Base-by-base conservation (phyloP, 1,140 invertebrate genomes). In the Onthophagus taurus region DNA sequence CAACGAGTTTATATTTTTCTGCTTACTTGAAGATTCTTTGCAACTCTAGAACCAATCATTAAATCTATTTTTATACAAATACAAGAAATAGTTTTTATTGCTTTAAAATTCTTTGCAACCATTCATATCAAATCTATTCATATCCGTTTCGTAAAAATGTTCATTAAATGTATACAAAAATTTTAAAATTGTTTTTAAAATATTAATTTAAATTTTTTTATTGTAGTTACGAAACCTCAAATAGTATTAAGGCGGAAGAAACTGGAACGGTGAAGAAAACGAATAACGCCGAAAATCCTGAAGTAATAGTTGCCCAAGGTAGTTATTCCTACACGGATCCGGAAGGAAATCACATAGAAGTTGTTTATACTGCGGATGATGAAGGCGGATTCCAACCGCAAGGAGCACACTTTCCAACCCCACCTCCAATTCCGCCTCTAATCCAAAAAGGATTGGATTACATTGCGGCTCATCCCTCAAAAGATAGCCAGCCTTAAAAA, bases 281-380 rank as follows among this genome's bases (percentile, higher is more conserved):
- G 2, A 72, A 59, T 19, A 66, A 74, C 34, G 67, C 78, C 12
- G 71, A 81, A 48, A 62, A 69, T 24, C 69, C 67, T 49, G 73
- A 78, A 53, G 74, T 77, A 26, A 73, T 79, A 42, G 70, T 79
- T 13, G 80, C 80, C 4, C 71, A 77, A 58, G 84, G 85, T 26
- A 76, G 75, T n/a, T 85, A 75, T 47, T 81, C 81, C 34, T 90
- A 89, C 60, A 87, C 83, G 1, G 83, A 85, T 9, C 82, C 83
- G 1, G 84, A 89, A 54, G 86, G 86, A 38, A 80, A 78, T 30
- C 73, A 81, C 14, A 84, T 89, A 47, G 68, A 74, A 1, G 65
- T 92, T 1, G 78, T 74, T 43, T 92, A 90, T 60, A 72, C 77
- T 2, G 86, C 87, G 2, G 85, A 89, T 60, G 79, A 83, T 55